phyloP scores from a whole-genome alignment of 2,113 vertebrate genomes.

The Salvelinus namaycush region DNA sequence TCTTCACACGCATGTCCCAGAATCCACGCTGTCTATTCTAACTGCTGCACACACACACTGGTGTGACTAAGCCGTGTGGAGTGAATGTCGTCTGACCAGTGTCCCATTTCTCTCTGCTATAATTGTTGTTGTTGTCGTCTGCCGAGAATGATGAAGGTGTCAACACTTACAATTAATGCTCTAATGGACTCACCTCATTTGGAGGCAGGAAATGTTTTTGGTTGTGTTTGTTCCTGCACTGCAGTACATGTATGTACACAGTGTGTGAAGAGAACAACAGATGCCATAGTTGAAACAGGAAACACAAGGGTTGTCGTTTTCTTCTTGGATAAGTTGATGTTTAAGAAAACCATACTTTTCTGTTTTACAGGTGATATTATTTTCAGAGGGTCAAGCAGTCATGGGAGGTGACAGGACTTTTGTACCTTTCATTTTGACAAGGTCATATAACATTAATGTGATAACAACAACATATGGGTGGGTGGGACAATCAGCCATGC shows the following conservation, averaged over 20 bases:
- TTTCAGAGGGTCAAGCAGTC: too few relatives aligned
- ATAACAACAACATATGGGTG: too few relatives aligned
- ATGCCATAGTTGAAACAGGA: too few relatives aligned
- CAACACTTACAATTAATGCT: background rate
- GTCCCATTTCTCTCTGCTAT: background rate
- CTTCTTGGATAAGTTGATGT: too few relatives aligned
- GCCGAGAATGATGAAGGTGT: background rate
- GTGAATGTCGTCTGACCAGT: background rate
- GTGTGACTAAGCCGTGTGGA: background rate
- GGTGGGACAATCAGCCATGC: too few relatives aligned
- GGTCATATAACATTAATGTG: too few relatives aligned
- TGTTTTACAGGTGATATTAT: too few relatives aligned
- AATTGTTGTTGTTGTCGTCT: background rate
- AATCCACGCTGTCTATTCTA: background rate
- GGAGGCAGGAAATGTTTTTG: background rate
- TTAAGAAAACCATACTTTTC: too few relatives aligned
- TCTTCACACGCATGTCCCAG: background rate
- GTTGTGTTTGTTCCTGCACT: background rate
- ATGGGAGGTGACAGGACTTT: too few relatives aligned
- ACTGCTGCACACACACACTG: background rate
- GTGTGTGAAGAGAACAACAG: background rate
- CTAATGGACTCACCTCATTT: background rate
- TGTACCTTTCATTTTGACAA: too few relatives aligned
- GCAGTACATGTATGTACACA: background rate
- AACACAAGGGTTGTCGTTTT: too few relatives aligned